A percentile compares a stretch with the other conserved stretches of the same genome.
phyloP scores from a whole-genome alignment of 2,113 vertebrate species.

The Eurystomus gularis region DNA sequence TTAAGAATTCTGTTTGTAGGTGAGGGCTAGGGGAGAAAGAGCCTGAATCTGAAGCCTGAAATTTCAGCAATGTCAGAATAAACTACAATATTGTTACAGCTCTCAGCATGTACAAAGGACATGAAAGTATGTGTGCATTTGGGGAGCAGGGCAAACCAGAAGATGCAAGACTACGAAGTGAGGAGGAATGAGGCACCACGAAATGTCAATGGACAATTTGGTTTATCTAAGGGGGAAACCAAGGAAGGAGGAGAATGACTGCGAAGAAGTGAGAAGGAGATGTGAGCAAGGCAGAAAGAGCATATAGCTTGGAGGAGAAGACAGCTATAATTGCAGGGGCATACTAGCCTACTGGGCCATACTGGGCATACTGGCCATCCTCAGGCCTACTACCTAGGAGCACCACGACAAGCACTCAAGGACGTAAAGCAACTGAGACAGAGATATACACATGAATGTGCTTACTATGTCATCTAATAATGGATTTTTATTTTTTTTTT shows the following conservation, averaged over 20 bases:
- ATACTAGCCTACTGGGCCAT: neutral
- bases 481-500: neutral
- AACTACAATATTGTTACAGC: neutral
- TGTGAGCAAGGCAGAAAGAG: neutral
- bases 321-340: neutral
- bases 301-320: neutral
- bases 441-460: neutral
- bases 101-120: neutral
- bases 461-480: neutral
- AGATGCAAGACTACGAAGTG: neutral
- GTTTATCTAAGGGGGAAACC: neutral
- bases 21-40: neutral
- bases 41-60: neutral
- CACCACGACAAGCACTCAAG: too few relatives aligned
- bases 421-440: neutral
- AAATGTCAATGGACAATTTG: neutral
- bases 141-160: fast-evolving
- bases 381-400: neutral
- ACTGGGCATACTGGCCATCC: neutral
- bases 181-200: neutral
- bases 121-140: neutral
- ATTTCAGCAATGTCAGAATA: neutral
- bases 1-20: neutral
- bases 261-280: neutral
- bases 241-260: neutral